A percentile compares a stretch with the other conserved stretches of the same genome.
phyloP scores from a whole-genome alignment of 1,140 invertebrate genomes.

The Drosophila orena region DNA sequence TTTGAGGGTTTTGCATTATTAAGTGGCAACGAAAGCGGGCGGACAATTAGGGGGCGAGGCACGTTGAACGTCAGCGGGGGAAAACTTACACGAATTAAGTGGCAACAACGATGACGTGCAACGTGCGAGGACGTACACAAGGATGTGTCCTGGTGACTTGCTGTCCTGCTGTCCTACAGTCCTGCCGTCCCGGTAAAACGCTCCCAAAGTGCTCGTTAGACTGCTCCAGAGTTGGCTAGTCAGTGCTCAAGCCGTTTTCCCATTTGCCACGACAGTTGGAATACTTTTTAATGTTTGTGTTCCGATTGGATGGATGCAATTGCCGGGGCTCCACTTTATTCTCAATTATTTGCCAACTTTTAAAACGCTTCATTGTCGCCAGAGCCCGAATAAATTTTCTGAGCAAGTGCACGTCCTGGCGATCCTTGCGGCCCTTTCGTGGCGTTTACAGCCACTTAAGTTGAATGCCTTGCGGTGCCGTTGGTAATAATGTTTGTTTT shows the following conservation, averaged over 20 bases:
- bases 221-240: constrained; percentile 17
- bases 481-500: constrained; percentile 59
- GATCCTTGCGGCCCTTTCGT: constrained; percentile 39
- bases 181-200: constrained; percentile 23
- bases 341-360: constrained; percentile 63
- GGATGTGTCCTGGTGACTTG: not conserved
- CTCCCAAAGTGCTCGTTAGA: constrained; percentile 72
- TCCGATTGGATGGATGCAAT: constrained; percentile 24
- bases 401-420: constrained; percentile 17
- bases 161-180: not conserved
- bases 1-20: constrained; percentile 73
- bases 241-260: constrained; percentile 36
- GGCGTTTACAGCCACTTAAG: constrained; percentile 77
- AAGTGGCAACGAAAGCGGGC: constrained; percentile 63
- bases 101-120: constrained; percentile 52
- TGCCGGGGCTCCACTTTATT: constrained; percentile 11
- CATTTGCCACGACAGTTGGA: constrained; percentile 56
- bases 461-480: constrained; percentile 68
- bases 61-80: constrained; percentile 49
- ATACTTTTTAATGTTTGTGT: constrained; percentile 59
- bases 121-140: not conserved
- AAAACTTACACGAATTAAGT: constrained; percentile 70
- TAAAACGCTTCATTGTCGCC: constrained; percentile 64
- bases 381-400: constrained; percentile 8
- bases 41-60: constrained; percentile 61